Evolutionary conservation across 2,888 invertebrate genomes (phyloP), one percentile per base, ranked within the genome.

Genomic region (Nymphalis polychloros): DNA sequence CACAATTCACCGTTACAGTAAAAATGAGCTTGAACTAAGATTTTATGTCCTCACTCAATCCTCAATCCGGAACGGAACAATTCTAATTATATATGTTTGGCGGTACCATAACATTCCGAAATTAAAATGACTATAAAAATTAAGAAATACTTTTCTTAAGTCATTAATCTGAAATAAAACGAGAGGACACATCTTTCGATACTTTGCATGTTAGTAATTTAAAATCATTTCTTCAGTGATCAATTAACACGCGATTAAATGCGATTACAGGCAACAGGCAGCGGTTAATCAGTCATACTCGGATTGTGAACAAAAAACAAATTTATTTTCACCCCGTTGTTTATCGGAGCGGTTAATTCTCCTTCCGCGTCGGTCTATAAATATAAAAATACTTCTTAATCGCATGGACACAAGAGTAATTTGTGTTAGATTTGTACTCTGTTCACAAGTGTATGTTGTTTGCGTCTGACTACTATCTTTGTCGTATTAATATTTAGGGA

Each of bases 181-280:
- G 1, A 16, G 13, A 23, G 6, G 16, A 23, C 20, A 17, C 23
- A 23, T 55, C 17, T 8, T 17, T 55, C 17, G 31, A 2, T n/a
- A 31, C 17, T 35, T n/a, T 49, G 49, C n/a, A 8, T n/a, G 8
- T 17, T n/a, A 1, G 0, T 1, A 17, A 46, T 2, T 55, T 46
- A 47, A 55, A 63, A 55, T 53, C 47, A 27, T 8, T 16, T 46
- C 23, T 50, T 46, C 8, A 49, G 23, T n/a, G 50, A 50, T 59
- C 46, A 19, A 55, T 50, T 50, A 59, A 64, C 59, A 64, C 52
- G 50, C 64, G 59, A 65, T 65, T 65, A 46, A 46, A 47, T 27
- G 23, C 60, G 52, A 60, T 60, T 65, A 53, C 46, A 27, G 10
- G 52, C 52, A 27, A 64, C 50, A 64, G 64, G 50, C 50, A 41